Evolutionary conservation across 2,888 invertebrate genomes (phyloP).

Genomic region (Zhengitettix transpicula): DNA sequence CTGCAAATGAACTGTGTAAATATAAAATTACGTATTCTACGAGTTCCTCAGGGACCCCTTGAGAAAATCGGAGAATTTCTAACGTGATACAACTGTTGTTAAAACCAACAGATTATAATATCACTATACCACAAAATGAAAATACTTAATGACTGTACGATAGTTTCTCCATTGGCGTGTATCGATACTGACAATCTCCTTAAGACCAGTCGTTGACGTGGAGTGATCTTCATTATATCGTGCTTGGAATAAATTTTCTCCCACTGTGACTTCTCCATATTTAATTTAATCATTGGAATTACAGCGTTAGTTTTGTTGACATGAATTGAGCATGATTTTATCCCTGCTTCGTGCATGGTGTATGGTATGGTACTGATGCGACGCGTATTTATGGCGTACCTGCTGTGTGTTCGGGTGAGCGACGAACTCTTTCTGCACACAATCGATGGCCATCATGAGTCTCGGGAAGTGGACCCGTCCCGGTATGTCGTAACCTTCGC

Average conservation of each 20-base stretch:
- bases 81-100: no score
- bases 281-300: no score
- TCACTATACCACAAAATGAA: background rate
- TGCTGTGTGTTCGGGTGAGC: slow-evolving; percentile 62
- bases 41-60: background rate
- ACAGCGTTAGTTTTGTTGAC: no score
- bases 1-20: slow-evolving; percentile 13
- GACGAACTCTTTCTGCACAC: slow-evolving; percentile 54
- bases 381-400: slow-evolving; percentile 19
- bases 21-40: background rate
- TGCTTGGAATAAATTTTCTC: no score
- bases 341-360: background rate
- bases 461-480: slow-evolving; percentile 42
- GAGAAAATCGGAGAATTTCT: background rate
- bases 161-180: no score
- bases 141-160: background rate
- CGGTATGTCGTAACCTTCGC: slow-evolving; percentile 24
- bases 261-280: no score
- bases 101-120: no score
- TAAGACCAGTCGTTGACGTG: no score
- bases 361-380: background rate
- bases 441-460: slow-evolving; percentile 48
- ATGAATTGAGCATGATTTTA: background rate
- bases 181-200: no score
- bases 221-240: no score